Conservation (phyloP, 2,797 vertebrate species). For the Toxotes lorentzi region DNA sequence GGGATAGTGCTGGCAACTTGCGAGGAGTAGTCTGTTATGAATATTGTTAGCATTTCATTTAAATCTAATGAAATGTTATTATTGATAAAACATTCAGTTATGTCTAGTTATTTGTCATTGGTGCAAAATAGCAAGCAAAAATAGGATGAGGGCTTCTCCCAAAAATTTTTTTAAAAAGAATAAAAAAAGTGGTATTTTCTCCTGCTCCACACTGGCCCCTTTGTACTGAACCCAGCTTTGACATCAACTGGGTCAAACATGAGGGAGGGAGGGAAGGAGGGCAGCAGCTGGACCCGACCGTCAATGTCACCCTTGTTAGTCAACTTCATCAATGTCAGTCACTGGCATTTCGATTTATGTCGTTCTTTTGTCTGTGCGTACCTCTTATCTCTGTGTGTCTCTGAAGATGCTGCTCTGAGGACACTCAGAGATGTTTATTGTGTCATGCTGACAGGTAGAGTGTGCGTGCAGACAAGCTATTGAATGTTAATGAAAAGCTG, state of each 20-base stretch:
- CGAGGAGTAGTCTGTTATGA: not conserved
- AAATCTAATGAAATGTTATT: not conserved
- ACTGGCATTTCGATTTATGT: constrained; percentile 71
- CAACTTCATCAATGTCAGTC: constrained; percentile 84
- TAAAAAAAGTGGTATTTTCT: constrained; percentile 70
- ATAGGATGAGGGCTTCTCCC: constrained; percentile 57
- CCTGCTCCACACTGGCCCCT: constrained; percentile 76
- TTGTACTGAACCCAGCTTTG: constrained; percentile 82
- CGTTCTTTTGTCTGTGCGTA: constrained; percentile 51
- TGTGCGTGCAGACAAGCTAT: constrained; percentile 25
- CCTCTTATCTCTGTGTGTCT: constrained; percentile 57
- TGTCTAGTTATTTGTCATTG: constrained; percentile 25
- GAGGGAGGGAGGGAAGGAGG: constrained; percentile 74
- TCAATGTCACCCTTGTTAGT: constrained; percentile 88
- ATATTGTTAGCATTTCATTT: not conserved
- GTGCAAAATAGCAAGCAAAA: constrained; percentile 55
- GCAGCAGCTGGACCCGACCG: constrained; percentile 83
- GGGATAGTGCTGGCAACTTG: not conserved
- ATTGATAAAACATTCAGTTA: not conserved
- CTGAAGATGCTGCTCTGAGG: constrained; percentile 36
- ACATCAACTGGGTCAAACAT: constrained; percentile 84
- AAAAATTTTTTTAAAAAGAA: constrained; percentile 41
- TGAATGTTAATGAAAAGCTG: constrained; percentile 21
- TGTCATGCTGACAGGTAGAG: constrained; percentile 11
- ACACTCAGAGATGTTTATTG: constrained; percentile 23